Evolutionary conservation across 2,797 vertebrate genomes (phyloP), one percentile per base, ranked within the genome.

Genomic region (Enteromius argenteus): DNA sequence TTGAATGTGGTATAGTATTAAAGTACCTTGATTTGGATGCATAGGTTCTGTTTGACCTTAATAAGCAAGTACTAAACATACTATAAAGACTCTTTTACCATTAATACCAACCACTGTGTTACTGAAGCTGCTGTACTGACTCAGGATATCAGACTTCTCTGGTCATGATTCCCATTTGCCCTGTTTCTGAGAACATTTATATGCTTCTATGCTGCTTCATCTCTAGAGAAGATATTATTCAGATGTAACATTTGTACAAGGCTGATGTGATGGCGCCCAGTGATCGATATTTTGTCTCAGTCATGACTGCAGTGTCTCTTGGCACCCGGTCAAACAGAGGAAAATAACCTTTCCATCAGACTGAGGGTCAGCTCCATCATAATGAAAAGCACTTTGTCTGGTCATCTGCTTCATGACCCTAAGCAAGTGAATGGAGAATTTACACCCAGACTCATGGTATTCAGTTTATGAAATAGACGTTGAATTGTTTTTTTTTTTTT

Each of bases 211-310:
- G 53, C 32, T 14, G 72, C 85, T 77, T 32, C 17, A 69, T 60
- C 75, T 86, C 77, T 84, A 72, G 81, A 72, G 81, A 76, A 77
- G 73, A 27, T 73, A 84, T 84, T 87, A 90, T 90, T 90, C 87
- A 87, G 85, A 88, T 86, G 87, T 88, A 88, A 87, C 89, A 90
- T 90, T 90, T 90, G 83, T 87, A 46, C 79, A 79, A 80, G 74
- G 35, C 81, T 71, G 56, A 13, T 66, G 62, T 87, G 80, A 87
- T 53, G 39, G 73, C 42, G 27, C 69, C 39, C 32, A 44, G 17
- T 79, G 71, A 88, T 90, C 89, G 27, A 89, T 86, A 42, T 23
- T 56, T 35, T 11, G 69, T 88, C 89, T 88, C 86, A 68, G 62
- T 85, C 73, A 56, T 58, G 82, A 74, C 76, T 86, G 30, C 66